Evolutionary conservation across 2,113 vertebrate genomes (phyloP).

Genomic region (Glaucomys volans): DNA sequence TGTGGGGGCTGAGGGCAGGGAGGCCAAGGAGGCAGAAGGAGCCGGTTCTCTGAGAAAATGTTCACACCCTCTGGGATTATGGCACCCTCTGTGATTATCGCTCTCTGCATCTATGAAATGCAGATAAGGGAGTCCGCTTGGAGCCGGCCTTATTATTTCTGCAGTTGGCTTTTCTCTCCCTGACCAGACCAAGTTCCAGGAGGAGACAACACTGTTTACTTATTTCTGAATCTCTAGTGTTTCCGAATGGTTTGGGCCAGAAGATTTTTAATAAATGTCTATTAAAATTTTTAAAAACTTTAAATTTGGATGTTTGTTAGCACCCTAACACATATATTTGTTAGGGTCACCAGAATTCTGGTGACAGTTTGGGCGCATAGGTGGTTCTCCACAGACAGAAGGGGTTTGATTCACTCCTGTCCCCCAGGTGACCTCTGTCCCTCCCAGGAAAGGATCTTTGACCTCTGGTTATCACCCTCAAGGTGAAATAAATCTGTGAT

Average conservation of each 20-base stretch:
- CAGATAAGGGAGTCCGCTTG: background rate
- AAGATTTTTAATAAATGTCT: background rate
- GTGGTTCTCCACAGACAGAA: background rate
- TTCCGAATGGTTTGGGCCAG: background rate
- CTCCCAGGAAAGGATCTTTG: background rate
- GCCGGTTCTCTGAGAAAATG: background rate
- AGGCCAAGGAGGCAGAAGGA: background rate
- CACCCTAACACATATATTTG: background rate
- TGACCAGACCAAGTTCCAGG: background rate
- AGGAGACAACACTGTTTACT: background rate
- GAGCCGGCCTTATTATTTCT: background rate
- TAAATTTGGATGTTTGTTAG: background rate
- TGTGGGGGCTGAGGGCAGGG: background rate
- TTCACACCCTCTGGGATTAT: background rate
- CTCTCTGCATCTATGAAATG: background rate
- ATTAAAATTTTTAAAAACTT: background rate
- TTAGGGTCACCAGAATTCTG: background rate
- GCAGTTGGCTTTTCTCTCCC: background rate
- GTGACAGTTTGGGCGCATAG: background rate
- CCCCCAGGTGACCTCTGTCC: background rate
- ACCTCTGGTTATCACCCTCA: background rate
- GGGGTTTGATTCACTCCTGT: background rate
- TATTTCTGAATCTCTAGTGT: background rate
- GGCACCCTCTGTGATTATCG: background rate
- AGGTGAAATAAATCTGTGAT: background rate